These are phyloP conservation scores for Patagioenas fasciata DNA, from an alignment of 2,113 vertebrate species.

Conservation along the genomic window DNA sequence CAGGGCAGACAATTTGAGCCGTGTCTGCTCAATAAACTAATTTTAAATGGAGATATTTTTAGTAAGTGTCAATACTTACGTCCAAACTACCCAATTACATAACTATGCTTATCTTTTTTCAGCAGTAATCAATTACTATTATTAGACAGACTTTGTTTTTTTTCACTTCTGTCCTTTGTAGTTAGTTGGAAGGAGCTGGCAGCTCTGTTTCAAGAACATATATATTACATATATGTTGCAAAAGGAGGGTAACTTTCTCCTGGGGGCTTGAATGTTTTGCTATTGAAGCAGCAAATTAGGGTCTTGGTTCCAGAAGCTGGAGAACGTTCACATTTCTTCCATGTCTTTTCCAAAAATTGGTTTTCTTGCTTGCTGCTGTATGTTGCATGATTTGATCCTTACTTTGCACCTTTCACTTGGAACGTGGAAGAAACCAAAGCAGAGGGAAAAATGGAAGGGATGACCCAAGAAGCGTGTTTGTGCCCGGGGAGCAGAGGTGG, in stretches of 20 bases:
- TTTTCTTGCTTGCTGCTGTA: neutral
- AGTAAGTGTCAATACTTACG: constrained; percentile 19
- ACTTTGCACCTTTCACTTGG: neutral
- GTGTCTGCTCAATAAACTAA: constrained; percentile 49
- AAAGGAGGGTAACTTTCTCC: neutral
- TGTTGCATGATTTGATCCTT: neutral
- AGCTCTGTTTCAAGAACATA: neutral
- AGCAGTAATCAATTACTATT: constrained; percentile 10
- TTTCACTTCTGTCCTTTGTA: neutral
- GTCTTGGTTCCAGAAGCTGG: neutral
- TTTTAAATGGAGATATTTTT: constrained; percentile 47
- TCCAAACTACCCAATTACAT: constrained; percentile 30
- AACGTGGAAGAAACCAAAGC: neutral
- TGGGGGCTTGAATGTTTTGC: neutral
- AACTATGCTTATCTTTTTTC: constrained; percentile 19
- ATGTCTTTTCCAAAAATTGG: neutral
- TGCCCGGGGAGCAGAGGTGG: neutral
- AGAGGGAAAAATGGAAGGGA: neutral
- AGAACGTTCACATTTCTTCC: neutral
- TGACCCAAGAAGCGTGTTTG: neutral
- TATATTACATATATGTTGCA: neutral
- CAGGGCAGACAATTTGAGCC: constrained; percentile 12
- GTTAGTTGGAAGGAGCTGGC: neutral
- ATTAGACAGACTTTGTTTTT: neutral
- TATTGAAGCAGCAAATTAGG: neutral